These are phyloP conservation scores for Penaeus japonicus DNA, from an alignment of 1,140 invertebrate genomes.

Conservation along the genomic window DNA sequence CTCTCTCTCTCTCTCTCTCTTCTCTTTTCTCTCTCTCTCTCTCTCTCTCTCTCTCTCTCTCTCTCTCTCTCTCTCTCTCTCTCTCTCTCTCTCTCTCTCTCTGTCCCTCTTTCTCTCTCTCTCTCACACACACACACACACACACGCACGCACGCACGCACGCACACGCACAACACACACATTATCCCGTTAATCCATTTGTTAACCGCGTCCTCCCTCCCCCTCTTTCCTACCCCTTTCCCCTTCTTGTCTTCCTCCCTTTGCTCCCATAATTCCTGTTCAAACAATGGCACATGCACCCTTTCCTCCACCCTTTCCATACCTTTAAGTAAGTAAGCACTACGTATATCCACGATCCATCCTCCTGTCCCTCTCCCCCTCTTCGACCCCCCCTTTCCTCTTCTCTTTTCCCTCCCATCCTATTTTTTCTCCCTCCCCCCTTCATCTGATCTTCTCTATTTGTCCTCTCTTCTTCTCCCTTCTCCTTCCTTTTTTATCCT, in stretches of 20 bases:
- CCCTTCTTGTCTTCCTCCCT: not conserved
- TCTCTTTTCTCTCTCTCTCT: not conserved
- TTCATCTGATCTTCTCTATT: no score
- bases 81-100: slow-evolving; percentile 31
- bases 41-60: slow-evolving; percentile 23
- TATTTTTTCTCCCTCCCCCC: no score
- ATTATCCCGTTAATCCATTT: not conserved
- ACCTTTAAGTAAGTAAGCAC: no score
- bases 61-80: slow-evolving; percentile 32
- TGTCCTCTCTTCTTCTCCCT: no score
- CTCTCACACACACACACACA: not conserved
- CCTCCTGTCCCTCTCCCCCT: no score
- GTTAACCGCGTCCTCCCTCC: not conserved
- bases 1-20: slow-evolving; percentile 13
- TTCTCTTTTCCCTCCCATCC: no score
- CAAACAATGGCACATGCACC: no score
- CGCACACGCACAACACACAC: not conserved
- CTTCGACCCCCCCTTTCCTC: no score
- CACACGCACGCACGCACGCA: not conserved
- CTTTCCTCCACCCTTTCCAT: no score
- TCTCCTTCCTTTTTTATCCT: no score
- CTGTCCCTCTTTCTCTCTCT: not conserved
- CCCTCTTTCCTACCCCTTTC: not conserved
- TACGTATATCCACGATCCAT: no score
- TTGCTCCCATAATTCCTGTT: no score